Evolutionary conservation across 2,888 invertebrate species (phyloP), one percentile per base, ranked within the genome.

Genomic region (Zygaena filipendulae): DNA sequence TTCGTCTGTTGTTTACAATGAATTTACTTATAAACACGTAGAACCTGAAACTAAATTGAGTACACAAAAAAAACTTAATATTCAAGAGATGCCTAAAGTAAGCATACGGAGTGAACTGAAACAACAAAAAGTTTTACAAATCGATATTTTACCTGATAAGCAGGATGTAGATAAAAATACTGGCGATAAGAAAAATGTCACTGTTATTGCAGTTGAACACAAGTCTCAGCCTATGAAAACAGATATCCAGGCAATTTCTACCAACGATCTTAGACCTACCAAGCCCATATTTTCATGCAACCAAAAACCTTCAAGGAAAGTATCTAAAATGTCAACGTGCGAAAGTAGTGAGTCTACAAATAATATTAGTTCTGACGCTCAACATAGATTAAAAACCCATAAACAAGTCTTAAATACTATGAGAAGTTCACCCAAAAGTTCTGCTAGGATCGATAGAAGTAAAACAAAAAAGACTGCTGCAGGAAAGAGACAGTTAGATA

Each of bases 61-160:
- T 21, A 37, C 45, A 18, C 42, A 30, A 23, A 68, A 56, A 43
- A 32, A 40, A 26, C 51, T 82, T 33, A 49, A 63, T 40, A 43
- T 80, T 38, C 82, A 82, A 58, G 51, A 59, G 40, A 71, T 82
- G 71, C 82, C 82, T 25, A 59, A 69, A 29, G 70, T 83, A 34
- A 72, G 69, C 43, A 83, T 84, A 36, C 67, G 75, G 47, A 66
- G 75, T 38, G 69, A 75, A 45, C 49, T 82, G 12, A 75, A 61
- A 27, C 59, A 68, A 33, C 82, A 82, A 48, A 80, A 67, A 51
- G 77, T 82, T 32, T 59, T 82, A 31, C 62, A 72, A 14, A 54
- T 83, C 41, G 69, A 80, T 43, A 83, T 83, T 43, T 41, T 64
- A 43, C 75, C 82, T 13, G 59, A 68, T 23, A 40, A 29, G 25